Evolutionary conservation across 2,113 vertebrate genomes (phyloP).

Genomic region (Chauna torquata): DNA sequence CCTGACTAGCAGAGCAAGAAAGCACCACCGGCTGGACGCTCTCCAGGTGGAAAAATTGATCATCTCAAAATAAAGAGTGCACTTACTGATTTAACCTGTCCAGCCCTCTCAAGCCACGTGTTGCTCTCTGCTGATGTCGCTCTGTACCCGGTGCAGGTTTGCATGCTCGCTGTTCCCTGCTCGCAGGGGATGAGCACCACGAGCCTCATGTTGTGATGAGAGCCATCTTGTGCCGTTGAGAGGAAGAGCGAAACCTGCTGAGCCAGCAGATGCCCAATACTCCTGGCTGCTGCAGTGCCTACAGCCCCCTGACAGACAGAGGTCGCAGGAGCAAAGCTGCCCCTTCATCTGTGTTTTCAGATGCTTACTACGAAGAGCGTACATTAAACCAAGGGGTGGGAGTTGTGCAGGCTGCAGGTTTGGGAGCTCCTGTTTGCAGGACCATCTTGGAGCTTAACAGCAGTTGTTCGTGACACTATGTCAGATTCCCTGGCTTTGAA

Average conservation of each 20-base stretch:
- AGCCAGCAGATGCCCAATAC: not conserved
- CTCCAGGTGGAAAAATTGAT: not conserved
- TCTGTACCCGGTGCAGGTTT: not conserved
- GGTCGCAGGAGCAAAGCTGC: not conserved
- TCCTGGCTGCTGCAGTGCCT: not conserved
- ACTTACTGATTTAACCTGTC: not conserved
- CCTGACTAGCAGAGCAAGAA: not conserved
- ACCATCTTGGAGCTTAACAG: not conserved
- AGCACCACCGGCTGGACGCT: not conserved
- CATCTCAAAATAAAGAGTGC: not conserved
- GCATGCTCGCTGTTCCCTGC: not conserved
- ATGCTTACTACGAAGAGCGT: not conserved
- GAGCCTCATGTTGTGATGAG: not conserved
- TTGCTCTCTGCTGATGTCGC: not conserved
- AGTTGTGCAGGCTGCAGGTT: not conserved
- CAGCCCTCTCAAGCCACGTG: not conserved
- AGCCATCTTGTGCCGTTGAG: rapidly evolving
- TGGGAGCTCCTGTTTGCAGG: not conserved
- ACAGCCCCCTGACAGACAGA: not conserved
- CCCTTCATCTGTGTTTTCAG: not conserved
- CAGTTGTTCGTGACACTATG: not conserved
- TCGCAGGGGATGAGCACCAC: not conserved
- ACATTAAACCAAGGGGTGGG: not conserved
- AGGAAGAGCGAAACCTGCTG: not conserved
- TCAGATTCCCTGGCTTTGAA: constrained; percentile 11